These are phyloP conservation scores for Myrmecobius fasciatus DNA, from an alignment of 2,113 vertebrate genomes.

Conservation along the genomic window DNA sequence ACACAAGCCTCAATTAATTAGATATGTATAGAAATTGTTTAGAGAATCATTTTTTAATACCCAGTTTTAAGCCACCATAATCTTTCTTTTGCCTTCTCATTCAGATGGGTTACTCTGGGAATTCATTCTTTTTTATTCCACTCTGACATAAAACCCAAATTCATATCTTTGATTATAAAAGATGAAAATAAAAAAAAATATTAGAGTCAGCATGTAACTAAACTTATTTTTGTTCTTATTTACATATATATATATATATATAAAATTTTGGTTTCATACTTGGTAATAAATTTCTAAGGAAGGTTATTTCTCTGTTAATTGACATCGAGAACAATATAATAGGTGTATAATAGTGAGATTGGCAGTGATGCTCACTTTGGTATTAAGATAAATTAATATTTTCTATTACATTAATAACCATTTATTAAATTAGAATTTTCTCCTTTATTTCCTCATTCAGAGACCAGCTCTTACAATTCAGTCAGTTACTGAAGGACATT, in stretches of 20 bases:
- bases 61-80: neutral
- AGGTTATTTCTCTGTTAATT: neutral
- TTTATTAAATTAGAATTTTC: no score
- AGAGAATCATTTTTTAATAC: neutral
- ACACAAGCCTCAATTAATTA: neutral
- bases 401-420: no score
- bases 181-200: no score
- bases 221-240: neutral
- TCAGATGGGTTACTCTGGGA: neutral
- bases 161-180: neutral
- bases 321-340: neutral
- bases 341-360: neutral
- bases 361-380: neutral
- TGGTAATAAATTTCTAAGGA: neutral
- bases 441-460: no score
- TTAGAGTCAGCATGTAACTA: neutral
- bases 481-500: no score
- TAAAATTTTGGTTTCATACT: neutral
- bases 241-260: neutral
- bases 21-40: neutral
- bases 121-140: neutral
- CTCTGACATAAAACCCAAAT: neutral
- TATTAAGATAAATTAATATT: neutral
- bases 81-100: neutral
- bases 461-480: no score